phyloP scores from a whole-genome alignment of 2,113 vertebrate species.

The Grammomys surdaster region DNA sequence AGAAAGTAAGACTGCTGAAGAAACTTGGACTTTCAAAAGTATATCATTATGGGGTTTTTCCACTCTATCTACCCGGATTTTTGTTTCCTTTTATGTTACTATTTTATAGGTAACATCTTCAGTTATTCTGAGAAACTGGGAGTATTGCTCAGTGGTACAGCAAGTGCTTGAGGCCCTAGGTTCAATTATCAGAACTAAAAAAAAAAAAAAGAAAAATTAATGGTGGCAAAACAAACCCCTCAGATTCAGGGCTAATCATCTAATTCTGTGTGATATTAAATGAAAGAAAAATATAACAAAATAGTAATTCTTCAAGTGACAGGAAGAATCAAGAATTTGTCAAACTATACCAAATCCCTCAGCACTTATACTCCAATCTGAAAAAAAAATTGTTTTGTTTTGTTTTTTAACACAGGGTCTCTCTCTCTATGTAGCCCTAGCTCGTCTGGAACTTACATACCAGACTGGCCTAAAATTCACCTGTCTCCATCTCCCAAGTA shows the following conservation, averaged over 20 bases:
- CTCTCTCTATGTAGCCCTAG: not conserved
- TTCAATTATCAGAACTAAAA: not conserved
- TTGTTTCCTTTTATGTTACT: conserved; percentile 26
- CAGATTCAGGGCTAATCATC: not conserved
- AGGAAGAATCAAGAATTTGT: not conserved
- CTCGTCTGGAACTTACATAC: not conserved
- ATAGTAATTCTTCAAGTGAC: conserved; percentile 34
- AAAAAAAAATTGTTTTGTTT: not conserved
- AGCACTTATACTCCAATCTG: not conserved
- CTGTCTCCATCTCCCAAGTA: not conserved
- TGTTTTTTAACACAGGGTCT: not conserved
- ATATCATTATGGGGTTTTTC: conserved; percentile 19
- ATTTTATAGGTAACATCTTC: not conserved
- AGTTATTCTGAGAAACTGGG: not conserved
- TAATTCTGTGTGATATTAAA: conserved; percentile 41
- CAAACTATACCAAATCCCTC: conserved; percentile 1
- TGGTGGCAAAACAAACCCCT: conserved; percentile 48
- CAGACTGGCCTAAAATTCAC: not conserved
- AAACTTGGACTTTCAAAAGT: conserved; percentile 44
- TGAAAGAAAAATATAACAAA: conserved; percentile 28
- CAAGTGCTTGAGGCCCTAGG: not conserved
- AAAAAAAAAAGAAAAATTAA: not conserved
- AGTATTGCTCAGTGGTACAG: not conserved
- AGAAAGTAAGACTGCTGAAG: not conserved
- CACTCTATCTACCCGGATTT: not conserved